Base-by-base conservation (phyloP, 2,888 invertebrate species). In the Microchrysa polita region DNA sequence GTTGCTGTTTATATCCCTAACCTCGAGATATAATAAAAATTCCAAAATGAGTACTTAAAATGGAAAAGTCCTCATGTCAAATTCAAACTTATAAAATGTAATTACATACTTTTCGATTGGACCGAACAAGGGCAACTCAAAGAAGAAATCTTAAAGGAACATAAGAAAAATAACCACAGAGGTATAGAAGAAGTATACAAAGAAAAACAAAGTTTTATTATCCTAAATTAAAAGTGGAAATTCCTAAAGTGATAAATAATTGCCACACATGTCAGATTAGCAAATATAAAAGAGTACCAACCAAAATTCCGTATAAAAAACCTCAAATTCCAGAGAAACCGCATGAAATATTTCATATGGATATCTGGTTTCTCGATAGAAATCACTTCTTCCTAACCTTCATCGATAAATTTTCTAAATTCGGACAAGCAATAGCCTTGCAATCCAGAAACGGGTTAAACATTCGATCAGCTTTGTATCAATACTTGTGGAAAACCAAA, bases 201-300 rank as follows among this genome's bases (percentile, higher is more conserved):
- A 4, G 40, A 74, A 16, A 48, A 57, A 44, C 2, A 5, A 61
- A 72, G 42, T 12, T 57, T 65, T 65, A 74, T n/a, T 72, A 44
- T 16, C 67, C 74, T 5, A 65, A 72, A n/a, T 20, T 71, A 1
- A 74, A 72, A 44, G 4, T 44, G 5, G 52, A 72, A 60, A 67
- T 72, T 4, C 23, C 65, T 52, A 72, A 67, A 67, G 23, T 67
- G n/a, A 72, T 74, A 12, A 74, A 72, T 60, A 72, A 72, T 34
- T 74, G 73, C 42, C 53, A 72, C 18, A 73, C 53, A 12, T 74
- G 74, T 23, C 65, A 52, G 9, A 52, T 27, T 1, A 67, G 55
- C 0, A 75, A 75, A 71, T 75, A 74, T 23, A 73, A 75, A 12
- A 67, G 73, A 42, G 16, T 72, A 40, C 72, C 74, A 4, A 4